phyloP scores from a whole-genome alignment of 2,888 invertebrate genomes.

The Dinocampus coccinellae region DNA sequence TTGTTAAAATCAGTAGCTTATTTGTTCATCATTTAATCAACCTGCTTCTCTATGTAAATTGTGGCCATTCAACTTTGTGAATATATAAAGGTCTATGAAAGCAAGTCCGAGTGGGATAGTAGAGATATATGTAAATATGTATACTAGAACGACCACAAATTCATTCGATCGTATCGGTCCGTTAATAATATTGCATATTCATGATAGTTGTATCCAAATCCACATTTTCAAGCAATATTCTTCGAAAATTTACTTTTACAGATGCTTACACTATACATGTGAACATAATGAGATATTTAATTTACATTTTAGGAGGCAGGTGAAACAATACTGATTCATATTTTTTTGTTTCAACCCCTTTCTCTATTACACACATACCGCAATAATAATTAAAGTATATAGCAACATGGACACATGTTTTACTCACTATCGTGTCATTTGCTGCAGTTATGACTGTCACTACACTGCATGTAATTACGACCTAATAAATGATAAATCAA shows the following conservation, averaged over 20 bases:
- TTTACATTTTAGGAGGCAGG: slow-evolving; percentile 15
- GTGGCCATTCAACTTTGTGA: background rate
- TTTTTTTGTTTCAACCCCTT: background rate
- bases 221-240: slow-evolving; percentile 36
- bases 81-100: background rate
- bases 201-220: slow-evolving; percentile 11
- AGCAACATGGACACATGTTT: background rate
- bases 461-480: background rate
- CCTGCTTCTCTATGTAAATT: background rate
- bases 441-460: background rate
- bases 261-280: background rate
- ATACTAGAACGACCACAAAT: slow-evolving; percentile 18
- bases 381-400: background rate
- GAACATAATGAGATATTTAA: background rate
- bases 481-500: background rate
- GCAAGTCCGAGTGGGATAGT: background rate
- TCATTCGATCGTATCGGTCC: slow-evolving; percentile 19
- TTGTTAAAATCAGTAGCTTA: background rate
- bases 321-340: slow-evolving; percentile 50
- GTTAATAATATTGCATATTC: slow-evolving; percentile 46
- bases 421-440: background rate
- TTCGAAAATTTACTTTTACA: background rate
- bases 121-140: background rate
- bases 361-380: background rate
- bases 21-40: slow-evolving; percentile 2